Evolutionary conservation across 2,797 vertebrate species (phyloP).

Genomic region (Lagocephalus sceleratus): DNA sequence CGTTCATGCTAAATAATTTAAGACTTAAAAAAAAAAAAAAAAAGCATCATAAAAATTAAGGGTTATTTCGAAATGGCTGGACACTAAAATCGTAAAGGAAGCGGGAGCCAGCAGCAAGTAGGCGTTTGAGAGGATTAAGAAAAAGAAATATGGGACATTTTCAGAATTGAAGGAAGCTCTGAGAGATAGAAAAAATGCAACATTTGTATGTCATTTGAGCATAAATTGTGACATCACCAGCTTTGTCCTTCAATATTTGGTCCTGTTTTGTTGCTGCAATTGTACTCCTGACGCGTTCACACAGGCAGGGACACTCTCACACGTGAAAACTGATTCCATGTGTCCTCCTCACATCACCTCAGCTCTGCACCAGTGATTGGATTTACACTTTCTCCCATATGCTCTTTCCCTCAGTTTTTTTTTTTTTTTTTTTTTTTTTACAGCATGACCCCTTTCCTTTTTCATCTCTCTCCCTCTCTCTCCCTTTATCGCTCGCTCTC

Average conservation of each 20-base stretch:
- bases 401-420: constrained; percentile 16
- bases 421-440: constrained; percentile 25
- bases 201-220: not conserved
- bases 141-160: not conserved
- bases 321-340: constrained; percentile 11
- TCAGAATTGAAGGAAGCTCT: not conserved
- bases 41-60: not conserved
- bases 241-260: not conserved
- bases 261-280: not conserved
- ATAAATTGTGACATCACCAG: not conserved
- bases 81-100: not conserved
- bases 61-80: not conserved
- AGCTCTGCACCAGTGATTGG: constrained; percentile 36
- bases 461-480: not conserved
- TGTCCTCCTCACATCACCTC: constrained; percentile 27
- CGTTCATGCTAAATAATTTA: not conserved
- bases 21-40: constrained; percentile 1
- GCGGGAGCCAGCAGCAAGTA: not conserved
- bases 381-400: constrained; percentile 6
- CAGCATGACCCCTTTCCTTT: constrained; percentile 3
- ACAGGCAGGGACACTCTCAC: constrained; percentile 2
- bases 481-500: constrained; percentile 1
- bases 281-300: not conserved
- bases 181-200: not conserved
- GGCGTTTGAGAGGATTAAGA: not conserved